Percentiles rank a stretch among this genome's conserved stretches.
Conservation (phyloP, 1,140 invertebrate species). For the Drosophila kurseongensis region DNA sequence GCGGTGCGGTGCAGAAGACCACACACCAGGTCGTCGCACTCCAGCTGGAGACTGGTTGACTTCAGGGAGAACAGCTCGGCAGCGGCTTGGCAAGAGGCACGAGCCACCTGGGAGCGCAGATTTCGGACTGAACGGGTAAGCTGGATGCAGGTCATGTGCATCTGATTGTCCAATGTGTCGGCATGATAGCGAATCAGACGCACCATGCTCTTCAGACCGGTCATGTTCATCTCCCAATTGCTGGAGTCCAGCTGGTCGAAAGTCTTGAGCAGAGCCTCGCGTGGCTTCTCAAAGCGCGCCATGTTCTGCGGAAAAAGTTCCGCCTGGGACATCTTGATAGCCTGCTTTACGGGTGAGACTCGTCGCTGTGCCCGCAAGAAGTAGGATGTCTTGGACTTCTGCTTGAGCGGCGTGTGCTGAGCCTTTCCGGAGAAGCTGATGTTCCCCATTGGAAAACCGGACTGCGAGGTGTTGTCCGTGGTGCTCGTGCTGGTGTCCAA, state of each 20-base stretch:
- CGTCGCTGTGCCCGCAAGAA: conserved; percentile 67
- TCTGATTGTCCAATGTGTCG: conserved; percentile 87
- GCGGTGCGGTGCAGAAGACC: conserved; percentile 93
- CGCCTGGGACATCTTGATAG: conserved; percentile 72
- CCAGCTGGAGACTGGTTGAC: conserved; percentile 91
- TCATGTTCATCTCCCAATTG: conserved; percentile 94
- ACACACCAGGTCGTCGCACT: conserved; percentile 93
- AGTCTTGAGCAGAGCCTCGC: conserved; percentile 87
- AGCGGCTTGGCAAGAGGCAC: conserved; percentile 92
- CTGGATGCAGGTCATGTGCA: conserved; percentile 88
- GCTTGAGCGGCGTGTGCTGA: conserved; percentile 61
- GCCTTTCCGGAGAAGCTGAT: conserved; percentile 21
- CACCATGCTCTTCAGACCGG: conserved; percentile 90
- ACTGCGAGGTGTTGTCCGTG: conserved; percentile 60
- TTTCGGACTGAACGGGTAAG: conserved; percentile 93
- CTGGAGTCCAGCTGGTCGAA: conserved; percentile 89
- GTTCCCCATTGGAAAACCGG: conserved; percentile 46
- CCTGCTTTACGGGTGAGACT: conserved; percentile 76
- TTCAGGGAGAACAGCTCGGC: conserved; percentile 90
- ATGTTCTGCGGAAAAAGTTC: conserved; percentile 73
- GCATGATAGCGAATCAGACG: conserved; percentile 90
- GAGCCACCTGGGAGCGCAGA: conserved; percentile 94
- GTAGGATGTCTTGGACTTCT: conserved; percentile 75
- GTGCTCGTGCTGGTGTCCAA: conserved; percentile 52
- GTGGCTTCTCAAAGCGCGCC: conserved; percentile 86